phyloP scores from a whole-genome alignment of 2,797 vertebrate genomes.

The Muraenolepis orangiensis region DNA sequence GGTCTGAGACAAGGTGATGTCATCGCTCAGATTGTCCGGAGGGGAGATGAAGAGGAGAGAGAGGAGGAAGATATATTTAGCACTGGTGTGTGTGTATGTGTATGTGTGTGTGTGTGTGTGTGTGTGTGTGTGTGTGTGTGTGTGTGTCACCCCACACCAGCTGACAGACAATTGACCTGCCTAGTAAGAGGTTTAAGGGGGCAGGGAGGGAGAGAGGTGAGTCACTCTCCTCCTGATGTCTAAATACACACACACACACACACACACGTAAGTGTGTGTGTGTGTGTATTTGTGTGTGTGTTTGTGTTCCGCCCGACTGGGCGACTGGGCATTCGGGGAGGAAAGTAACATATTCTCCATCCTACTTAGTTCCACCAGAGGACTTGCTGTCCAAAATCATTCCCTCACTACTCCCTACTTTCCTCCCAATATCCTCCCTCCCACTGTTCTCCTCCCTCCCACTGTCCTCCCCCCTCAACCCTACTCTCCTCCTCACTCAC shows the following conservation, averaged over 20 bases:
- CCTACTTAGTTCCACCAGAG: neutral
- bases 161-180: neutral
- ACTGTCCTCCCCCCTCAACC: too few species aligned
- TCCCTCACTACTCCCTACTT: neutral
- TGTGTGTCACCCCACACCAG: neutral
- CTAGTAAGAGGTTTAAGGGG: neutral
- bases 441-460: neutral
- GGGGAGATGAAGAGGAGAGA: conserved; percentile 3
- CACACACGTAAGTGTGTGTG: too few species aligned
- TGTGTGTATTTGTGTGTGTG: too few species aligned
- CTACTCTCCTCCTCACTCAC: too few species aligned
- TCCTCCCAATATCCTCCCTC: neutral
- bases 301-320: neutral
- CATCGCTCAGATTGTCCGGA: neutral
- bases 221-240: neutral
- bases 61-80: neutral
- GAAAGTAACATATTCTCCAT: neutral
- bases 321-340: too few species aligned
- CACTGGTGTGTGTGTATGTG: too few species aligned
- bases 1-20: neutral
- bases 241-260: neutral
- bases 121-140: neutral
- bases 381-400: neutral
- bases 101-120: too few species aligned
- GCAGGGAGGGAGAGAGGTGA: neutral